Evolutionary conservation across 1,140 invertebrate species (phyloP).

Genomic region (Uloborus diversus): DNA sequence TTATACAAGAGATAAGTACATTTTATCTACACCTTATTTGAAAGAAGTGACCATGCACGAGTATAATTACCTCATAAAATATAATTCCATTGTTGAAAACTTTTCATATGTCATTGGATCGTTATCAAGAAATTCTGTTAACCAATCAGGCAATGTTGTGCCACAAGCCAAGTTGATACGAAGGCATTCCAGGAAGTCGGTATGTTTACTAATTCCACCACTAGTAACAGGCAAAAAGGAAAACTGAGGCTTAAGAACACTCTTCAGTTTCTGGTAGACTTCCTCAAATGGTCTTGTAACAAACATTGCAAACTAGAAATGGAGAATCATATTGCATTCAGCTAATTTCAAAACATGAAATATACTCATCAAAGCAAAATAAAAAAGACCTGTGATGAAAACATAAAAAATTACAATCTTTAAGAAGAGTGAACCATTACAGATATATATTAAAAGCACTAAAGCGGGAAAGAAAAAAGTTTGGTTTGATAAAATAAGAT

Average conservation of each 20-base stretch:
- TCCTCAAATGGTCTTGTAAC: conserved; percentile 33
- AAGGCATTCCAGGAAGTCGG: conserved; percentile 19
- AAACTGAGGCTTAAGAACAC: conserved; percentile 25
- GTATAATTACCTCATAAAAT: conserved; percentile 36
- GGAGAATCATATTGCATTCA: no score
- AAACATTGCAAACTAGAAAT: conserved; percentile 34
- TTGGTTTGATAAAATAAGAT: no score
- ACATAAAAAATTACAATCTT: no score
- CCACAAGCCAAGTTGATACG: conserved; percentile 12
- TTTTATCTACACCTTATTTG: no score
- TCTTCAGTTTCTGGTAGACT: conserved; percentile 28
- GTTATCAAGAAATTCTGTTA: conserved; percentile 8
- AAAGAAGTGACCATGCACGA: no score
- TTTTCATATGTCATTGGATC: conserved; percentile 15
- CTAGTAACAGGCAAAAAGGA: conserved; percentile 26
- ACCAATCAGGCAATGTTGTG: conserved; percentile 24
- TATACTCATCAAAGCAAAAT: no score
- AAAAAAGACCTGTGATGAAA: no score
- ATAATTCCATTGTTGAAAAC: conserved; percentile 15
- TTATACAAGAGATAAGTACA: no score
- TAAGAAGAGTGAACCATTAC: no score
- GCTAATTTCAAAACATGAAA: no score
- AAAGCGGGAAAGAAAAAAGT: no score
- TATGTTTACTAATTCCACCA: neutral
- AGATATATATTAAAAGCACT: no score